Evolutionary conservation across 2,113 vertebrate genomes (phyloP).

Genomic region (Tachysurus vachellii): DNA sequence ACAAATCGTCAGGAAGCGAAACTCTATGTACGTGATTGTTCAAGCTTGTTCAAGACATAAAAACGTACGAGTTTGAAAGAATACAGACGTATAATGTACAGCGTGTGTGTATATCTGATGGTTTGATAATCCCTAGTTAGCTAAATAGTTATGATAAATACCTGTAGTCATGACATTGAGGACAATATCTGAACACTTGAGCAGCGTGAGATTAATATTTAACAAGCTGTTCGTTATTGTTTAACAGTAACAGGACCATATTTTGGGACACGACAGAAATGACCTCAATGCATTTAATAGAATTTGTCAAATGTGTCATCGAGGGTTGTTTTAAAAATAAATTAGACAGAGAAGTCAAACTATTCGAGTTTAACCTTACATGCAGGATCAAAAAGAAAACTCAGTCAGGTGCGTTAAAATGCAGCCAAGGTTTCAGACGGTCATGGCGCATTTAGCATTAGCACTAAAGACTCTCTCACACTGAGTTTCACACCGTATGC

Average conservation of each 20-base stretch:
- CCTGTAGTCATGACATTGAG: neutral
- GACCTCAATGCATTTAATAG: neutral
- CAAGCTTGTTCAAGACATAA: neutral
- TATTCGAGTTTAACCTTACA: neutral
- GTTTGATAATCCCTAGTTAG: neutral
- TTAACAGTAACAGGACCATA: neutral
- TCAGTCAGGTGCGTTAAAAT: neutral
- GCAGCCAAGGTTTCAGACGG: conserved; percentile 1
- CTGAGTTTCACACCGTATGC: neutral
- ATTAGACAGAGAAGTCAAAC: neutral
- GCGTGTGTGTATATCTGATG: neutral
- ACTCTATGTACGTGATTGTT: neutral
- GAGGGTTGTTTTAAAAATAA: neutral
- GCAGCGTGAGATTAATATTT: neutral
- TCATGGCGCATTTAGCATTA: conserved; percentile 2
- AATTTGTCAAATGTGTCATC: neutral
- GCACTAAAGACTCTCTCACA: neutral
- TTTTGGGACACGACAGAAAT: neutral
- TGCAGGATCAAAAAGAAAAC: neutral
- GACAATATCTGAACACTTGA: neutral
- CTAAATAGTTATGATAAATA: neutral
- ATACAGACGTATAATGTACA: neutral
- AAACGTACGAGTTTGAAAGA: neutral
- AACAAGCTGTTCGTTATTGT: neutral
- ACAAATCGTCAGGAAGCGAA: neutral